Percentiles rank a stretch among this genome's conserved stretches.
Evolutionary conservation across 2,113 vertebrate species (phyloP).

Genomic region (Toxotes chatareus): DNA sequence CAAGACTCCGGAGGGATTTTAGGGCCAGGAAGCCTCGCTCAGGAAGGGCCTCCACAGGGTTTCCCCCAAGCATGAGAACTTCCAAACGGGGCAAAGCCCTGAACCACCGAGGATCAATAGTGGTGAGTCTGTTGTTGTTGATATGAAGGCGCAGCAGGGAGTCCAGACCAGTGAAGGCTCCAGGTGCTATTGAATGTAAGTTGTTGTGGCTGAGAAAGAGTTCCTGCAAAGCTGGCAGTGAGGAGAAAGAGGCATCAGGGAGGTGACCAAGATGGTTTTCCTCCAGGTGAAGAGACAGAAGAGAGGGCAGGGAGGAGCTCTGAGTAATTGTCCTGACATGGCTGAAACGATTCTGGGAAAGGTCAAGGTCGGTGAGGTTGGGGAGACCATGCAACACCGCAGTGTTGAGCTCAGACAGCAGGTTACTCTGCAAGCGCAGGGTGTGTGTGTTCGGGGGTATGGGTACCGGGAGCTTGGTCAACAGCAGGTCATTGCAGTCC

Average conservation of each 20-base stretch:
- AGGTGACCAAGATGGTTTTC: slow-evolving; percentile 90
- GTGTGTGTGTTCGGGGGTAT: slow-evolving; percentile 90
- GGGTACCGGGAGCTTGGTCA: slow-evolving; percentile 83
- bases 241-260: slow-evolving; percentile 87
- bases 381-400: slow-evolving; percentile 83
- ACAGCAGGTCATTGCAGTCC: slow-evolving; percentile 92
- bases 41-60: slow-evolving; percentile 89
- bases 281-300: slow-evolving; percentile 93
- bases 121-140: slow-evolving; percentile 91
- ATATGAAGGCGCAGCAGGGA: slow-evolving; percentile 91
- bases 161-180: slow-evolving; percentile 87
- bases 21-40: slow-evolving; percentile 91
- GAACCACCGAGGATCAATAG: slow-evolving; percentile 90
- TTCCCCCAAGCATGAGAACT: slow-evolving; percentile 95
- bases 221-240: slow-evolving; percentile 89
- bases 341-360: slow-evolving; percentile 93
- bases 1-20: slow-evolving; percentile 89
- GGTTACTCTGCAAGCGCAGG: slow-evolving; percentile 92
- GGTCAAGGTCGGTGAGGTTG: slow-evolving; percentile 93
- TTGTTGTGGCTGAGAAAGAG: slow-evolving; percentile 96
- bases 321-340: slow-evolving; percentile 80
- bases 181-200: slow-evolving; percentile 86
- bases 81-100: slow-evolving; percentile 88
- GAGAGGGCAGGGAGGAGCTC: slow-evolving; percentile 81
- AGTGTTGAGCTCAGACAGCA: slow-evolving; percentile 85